These are phyloP conservation scores for Phoebastria nigripes DNA, from an alignment of 2,797 vertebrate genomes.

Conservation along the genomic window DNA sequence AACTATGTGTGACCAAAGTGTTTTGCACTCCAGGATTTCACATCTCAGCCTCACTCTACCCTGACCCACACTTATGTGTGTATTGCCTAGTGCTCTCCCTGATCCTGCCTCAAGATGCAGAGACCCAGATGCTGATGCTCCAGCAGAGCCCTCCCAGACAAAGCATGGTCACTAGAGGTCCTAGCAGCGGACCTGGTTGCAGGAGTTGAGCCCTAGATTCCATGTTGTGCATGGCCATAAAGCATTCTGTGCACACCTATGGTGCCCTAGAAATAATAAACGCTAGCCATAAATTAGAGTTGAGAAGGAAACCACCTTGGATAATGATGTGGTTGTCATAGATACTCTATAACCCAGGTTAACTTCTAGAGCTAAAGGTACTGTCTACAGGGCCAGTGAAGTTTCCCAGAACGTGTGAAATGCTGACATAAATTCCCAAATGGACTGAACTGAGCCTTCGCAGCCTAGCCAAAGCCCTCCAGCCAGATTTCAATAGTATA, in stretches of 20 bases:
- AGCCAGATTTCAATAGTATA: conserved; percentile 12
- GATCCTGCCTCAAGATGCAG: neutral
- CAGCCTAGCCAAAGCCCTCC: conserved; percentile 16
- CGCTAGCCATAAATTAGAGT: neutral
- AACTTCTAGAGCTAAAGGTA: neutral
- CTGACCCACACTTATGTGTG: rapidly evolving
- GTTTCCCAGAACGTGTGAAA: conserved; percentile 30
- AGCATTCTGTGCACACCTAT: neutral
- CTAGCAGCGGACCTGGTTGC: neutral
- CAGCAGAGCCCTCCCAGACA: neutral
- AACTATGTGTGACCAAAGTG: neutral
- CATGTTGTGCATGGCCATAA: neutral
- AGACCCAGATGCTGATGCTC: neutral
- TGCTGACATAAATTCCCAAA: conserved; percentile 31
- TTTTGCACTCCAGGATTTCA: neutral
- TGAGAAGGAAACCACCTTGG: neutral
- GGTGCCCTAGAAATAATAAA: neutral
- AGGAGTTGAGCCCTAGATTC: neutral
- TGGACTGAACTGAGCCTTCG: neutral
- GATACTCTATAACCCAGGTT: neutral
- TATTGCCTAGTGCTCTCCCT: neutral
- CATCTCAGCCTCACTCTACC: neutral
- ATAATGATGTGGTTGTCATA: neutral
- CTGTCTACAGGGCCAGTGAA: neutral
- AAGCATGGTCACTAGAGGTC: neutral